phyloP scores from a whole-genome alignment of 1,140 invertebrate genomes.

The Oryctes rhinoceros region DNA sequence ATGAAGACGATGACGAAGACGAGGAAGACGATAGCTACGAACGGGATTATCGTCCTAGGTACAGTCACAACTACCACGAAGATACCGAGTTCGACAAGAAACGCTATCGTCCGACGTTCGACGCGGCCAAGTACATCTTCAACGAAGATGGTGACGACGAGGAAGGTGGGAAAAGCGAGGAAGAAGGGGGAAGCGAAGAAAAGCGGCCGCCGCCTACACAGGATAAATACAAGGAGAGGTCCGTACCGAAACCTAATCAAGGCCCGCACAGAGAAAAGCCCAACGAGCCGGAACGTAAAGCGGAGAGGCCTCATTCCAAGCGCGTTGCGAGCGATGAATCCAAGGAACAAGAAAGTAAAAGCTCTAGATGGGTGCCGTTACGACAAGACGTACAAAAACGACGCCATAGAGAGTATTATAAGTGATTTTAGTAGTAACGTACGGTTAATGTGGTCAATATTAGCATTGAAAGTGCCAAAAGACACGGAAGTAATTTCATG shows the following conservation, averaged over 20 bases:
- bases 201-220: not conserved
- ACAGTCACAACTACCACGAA: not conserved
- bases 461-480: not conserved
- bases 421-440: not conserved
- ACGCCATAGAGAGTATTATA: slow-evolving; percentile 12
- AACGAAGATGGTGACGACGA: not conserved
- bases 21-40: slow-evolving; percentile 47
- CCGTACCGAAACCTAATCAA: not conserved
- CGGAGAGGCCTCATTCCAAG: not conserved
- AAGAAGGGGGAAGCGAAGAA: not conserved
- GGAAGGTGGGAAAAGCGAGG: not conserved
- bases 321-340: not conserved
- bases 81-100: slow-evolving; percentile 20
- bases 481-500: not conserved
- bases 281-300: not conserved
- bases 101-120: slow-evolving; percentile 20
- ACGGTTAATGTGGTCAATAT: not conserved
- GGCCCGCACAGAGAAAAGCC: not conserved
- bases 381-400: not conserved
- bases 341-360: not conserved
- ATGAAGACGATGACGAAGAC: slow-evolving; percentile 43
- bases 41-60: slow-evolving; percentile 1
- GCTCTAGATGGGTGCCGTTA: not conserved
- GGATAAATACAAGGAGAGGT: not conserved
- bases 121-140: slow-evolving; percentile 36